Evolutionary conservation across 2,888 invertebrate genomes (phyloP).

Genomic region (Clepsis dumicolana): DNA sequence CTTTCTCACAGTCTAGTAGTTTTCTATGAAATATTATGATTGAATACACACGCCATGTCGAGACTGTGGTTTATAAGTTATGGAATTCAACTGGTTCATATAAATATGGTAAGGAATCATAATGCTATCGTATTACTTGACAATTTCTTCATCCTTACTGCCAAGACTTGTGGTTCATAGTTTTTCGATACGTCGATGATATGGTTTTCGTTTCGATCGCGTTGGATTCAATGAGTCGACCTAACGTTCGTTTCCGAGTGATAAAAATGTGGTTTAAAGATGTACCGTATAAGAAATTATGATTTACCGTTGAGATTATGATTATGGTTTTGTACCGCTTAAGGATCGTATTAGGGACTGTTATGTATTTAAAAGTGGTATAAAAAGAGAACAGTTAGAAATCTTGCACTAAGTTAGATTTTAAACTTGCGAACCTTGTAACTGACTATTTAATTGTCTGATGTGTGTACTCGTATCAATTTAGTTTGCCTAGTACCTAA

Average conservation of each 20-base stretch:
- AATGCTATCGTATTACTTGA: not conserved
- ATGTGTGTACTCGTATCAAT: no score
- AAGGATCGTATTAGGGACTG: not conserved
- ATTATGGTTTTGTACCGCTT: not conserved
- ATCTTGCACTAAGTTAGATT: no score
- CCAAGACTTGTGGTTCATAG: not conserved
- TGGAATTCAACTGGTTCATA: constrained; percentile 20
- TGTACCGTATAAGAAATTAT: constrained; percentile 1
- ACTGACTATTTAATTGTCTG: no score
- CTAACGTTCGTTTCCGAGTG: not conserved
- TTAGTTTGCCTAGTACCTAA: no score
- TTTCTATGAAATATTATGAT: constrained; percentile 30
- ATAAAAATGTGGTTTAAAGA: not conserved
- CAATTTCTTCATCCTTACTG: not conserved
- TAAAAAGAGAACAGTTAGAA: no score
- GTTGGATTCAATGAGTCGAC: not conserved
- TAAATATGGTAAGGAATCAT: constrained; percentile 25
- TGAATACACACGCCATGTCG: constrained; percentile 14
- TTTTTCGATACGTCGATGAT: not conserved
- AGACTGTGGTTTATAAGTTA: constrained; percentile 12
- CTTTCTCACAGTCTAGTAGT: not conserved
- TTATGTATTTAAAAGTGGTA: not conserved
- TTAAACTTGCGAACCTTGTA: not conserved
- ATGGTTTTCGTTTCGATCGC: not conserved
- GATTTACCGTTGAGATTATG: constrained; percentile 2